Conservation (phyloP, 1,140 invertebrate species). For the Araneus ventricosus region DNA sequence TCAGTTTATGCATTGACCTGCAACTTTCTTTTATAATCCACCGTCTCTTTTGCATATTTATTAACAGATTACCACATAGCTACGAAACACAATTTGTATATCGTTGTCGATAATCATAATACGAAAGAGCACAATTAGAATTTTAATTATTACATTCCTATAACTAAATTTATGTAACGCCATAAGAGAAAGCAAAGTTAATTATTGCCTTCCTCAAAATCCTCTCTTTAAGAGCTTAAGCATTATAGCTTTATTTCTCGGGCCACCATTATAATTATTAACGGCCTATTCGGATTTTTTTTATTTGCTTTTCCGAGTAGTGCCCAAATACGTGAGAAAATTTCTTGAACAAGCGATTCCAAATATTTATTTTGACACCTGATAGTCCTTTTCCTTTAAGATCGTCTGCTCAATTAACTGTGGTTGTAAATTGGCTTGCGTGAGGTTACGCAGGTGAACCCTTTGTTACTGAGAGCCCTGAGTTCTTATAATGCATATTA, state of each 20-base stretch:
- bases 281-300: background rate
- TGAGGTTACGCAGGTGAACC: background rate
- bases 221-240: background rate
- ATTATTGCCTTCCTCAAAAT: background rate
- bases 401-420: background rate
- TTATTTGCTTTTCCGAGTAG: background rate
- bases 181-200: background rate
- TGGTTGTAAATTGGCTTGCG: background rate
- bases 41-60: background rate
- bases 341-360: background rate
- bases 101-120: background rate
- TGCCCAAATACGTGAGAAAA: constrained; percentile 19
- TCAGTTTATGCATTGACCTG: too few species aligned
- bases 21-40: background rate
- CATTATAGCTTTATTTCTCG: background rate
- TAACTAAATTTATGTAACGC: background rate
- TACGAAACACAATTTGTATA: background rate
- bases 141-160: background rate
- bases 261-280: background rate
- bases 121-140: background rate
- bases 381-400: constrained; percentile 1
- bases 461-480: background rate
- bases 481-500: background rate
- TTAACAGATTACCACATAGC: background rate
- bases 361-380: constrained; percentile 21